Percentiles rank a stretch among this genome's conserved stretches.
phyloP scores from a whole-genome alignment of 2,113 vertebrate genomes.

The Plecotus auritus region DNA sequence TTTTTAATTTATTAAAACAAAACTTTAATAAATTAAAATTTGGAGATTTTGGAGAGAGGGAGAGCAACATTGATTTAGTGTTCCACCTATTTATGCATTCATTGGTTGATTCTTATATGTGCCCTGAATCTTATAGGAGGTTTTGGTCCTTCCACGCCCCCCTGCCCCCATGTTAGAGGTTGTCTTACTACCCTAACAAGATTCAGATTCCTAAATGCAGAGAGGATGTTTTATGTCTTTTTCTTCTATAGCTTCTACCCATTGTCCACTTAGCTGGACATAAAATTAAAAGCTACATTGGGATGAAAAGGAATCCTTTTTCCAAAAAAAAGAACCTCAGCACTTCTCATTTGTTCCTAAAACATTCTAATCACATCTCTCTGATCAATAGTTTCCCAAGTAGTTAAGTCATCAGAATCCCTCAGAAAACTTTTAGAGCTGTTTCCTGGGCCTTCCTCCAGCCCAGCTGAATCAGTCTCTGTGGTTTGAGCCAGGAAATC shows the following conservation, averaged over 20 bases:
- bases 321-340: background rate
- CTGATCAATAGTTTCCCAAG: constrained; percentile 24
- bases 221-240: background rate
- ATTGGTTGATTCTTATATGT: too few relatives aligned
- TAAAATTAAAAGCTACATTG: background rate
- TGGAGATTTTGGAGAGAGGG: background rate
- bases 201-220: background rate
- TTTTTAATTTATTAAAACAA: background rate
- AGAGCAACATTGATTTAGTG: background rate
- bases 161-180: background rate
- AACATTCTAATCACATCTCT: constrained; percentile 17
- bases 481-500: constrained; percentile 70
- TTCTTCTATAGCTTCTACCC: background rate
- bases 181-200: background rate
- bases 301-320: background rate
- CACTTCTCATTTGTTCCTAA: constrained; percentile 28
- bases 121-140: background rate
- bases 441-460: constrained; percentile 64
- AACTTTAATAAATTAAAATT: too few relatives aligned
- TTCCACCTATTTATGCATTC: background rate
- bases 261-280: background rate
- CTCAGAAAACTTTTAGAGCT: constrained; percentile 47
- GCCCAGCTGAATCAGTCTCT: constrained; percentile 58
- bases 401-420: constrained; percentile 35
- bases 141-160: background rate